Conservation (phyloP, 2,113 vertebrate species). For the Cygnus buccinator region DNA sequence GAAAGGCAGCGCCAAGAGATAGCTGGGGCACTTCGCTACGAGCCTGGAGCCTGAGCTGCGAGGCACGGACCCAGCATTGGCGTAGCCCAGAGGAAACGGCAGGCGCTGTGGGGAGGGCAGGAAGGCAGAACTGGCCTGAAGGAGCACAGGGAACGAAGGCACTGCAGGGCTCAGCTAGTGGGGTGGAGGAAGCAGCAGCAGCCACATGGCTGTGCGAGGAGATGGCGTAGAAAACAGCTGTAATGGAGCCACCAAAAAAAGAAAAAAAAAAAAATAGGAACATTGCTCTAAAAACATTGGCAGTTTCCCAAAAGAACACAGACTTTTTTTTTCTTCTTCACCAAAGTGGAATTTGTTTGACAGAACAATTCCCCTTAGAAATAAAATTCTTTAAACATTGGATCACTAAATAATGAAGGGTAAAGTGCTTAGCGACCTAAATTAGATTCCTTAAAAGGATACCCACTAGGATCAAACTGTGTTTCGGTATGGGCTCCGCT, state of each 20-base stretch:
- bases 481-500: background rate
- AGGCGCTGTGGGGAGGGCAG: background rate
- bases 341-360: background rate
- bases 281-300: background rate
- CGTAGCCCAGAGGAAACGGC: rapidly evolving
- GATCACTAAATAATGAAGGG: background rate
- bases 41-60: no score
- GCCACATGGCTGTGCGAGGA: background rate
- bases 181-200: background rate
- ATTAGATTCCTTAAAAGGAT: background rate
- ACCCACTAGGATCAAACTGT: background rate
- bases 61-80: rapidly evolving
- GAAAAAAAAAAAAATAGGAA: background rate
- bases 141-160: background rate
- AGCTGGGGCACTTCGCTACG: background rate
- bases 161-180: background rate
- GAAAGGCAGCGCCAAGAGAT: no score
- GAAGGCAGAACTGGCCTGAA: background rate
- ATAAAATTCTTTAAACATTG: background rate
- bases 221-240: background rate
- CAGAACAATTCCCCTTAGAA: background rate
- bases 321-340: background rate
- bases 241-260: background rate
- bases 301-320: background rate
- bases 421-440: background rate